Evolutionary conservation across 2,113 vertebrate genomes (phyloP).

Genomic region (Podarcis muralis): DNA sequence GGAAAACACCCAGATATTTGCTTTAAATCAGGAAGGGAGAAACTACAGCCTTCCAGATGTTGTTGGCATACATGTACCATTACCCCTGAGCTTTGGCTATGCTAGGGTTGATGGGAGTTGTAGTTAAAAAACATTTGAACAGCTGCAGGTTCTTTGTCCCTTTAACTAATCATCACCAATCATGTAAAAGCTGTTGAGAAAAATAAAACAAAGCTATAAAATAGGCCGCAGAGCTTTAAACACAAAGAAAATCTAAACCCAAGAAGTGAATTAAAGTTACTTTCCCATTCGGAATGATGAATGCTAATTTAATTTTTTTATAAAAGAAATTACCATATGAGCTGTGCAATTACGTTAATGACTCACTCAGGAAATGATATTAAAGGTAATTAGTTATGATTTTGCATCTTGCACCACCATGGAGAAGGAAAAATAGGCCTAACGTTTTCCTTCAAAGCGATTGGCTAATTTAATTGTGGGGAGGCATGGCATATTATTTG

Average conservation of each 20-base stretch:
- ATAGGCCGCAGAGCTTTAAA: not conserved
- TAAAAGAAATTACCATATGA: not conserved
- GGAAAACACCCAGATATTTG: not conserved
- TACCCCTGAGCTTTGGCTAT: no score
- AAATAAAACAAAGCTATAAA: not conserved
- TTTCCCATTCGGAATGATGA: slow-evolving; percentile 23
- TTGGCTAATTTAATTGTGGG: slow-evolving; percentile 44
- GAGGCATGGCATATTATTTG: slow-evolving; percentile 36
- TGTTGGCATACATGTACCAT: no score
- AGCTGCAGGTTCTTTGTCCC: not conserved
- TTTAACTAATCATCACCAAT: not conserved
- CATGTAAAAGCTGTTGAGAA: not conserved
- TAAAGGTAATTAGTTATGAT: slow-evolving; percentile 56
- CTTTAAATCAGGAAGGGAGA: not conserved
- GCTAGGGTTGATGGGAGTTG: no score
- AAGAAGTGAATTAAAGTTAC: not conserved
- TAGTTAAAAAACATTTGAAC: not conserved
- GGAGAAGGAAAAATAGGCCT: slow-evolving; percentile 49
- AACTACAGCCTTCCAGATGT: no score
- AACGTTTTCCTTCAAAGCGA: slow-evolving; percentile 47
- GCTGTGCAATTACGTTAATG: slow-evolving; percentile 39
- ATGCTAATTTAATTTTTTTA: not conserved
- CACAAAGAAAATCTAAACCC: slow-evolving; percentile 9
- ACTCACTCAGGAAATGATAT: slow-evolving; percentile 62
- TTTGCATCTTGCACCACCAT: slow-evolving; percentile 37